Evolutionary conservation across 2,113 vertebrate genomes (phyloP), one percentile per base, ranked within the genome.

Genomic region (human (Homo sapiens)): DNA sequence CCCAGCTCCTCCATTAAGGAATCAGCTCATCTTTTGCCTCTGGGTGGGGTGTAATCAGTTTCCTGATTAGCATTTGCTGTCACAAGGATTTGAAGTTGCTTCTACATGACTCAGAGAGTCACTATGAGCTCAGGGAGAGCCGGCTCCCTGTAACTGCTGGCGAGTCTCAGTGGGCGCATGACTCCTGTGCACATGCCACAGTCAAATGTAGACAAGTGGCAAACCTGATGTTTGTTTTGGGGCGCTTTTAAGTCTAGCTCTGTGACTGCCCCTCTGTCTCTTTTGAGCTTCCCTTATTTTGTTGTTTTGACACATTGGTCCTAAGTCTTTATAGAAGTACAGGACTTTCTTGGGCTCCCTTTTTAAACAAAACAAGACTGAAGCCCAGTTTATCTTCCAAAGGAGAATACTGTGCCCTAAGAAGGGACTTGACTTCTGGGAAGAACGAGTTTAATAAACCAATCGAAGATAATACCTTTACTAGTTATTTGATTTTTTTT

Each of bases 401-500:
- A 75, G 32, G 73, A 86, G 27, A 32, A 75, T 75, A n/a, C 30
- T 83, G 11, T 76, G 8, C 78, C 16, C 25, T 76, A 52, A 86
- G 13, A 40, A 92, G 23, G 1, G 1, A 84, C 43, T 75, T 93
- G 23, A 78, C 48, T 84, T 81, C 11, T 66, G 48, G 61, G 45
- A 89, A 86, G 2, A 95, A 59, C 1, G 40, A 84, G 84, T 90
- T 88, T 22, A 45, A 79, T 96, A 95, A 97, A 88, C 50, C 22
- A 38, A 83, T 88, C 59, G 88, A 92, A 76, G 57, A 85, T 59
- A 76, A 95, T 92, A 85, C 2, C 13, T 92, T 96, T 96, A 78
- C 27, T 27, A 85, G 25, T 70, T 90, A 96, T 81, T 96, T 96
- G 76, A 30, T 83, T 90, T 90, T 89, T 90, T 89, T 97, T 80